Conservation (phyloP, 2,888 invertebrate genomes). For the Drosophila fungiperda region DNA sequence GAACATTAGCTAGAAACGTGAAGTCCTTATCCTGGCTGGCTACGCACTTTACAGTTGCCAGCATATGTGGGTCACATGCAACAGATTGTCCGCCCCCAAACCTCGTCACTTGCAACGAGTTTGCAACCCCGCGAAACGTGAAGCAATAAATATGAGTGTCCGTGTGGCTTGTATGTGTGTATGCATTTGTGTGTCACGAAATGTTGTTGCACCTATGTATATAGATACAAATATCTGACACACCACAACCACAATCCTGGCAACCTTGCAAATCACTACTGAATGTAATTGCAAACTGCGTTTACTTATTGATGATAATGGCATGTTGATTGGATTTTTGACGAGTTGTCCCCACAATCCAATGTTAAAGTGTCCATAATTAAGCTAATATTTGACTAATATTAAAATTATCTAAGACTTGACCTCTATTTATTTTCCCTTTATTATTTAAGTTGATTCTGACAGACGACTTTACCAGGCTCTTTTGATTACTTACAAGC, state of each 20-base stretch:
- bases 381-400: not conserved
- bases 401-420: not conserved
- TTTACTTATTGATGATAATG: not conserved
- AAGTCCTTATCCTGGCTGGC: slow-evolving; percentile 7
- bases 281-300: not conserved
- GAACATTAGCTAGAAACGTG: slow-evolving; percentile 27
- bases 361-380: not conserved
- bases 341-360: slow-evolving; percentile 1
- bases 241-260: not conserved
- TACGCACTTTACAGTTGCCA: slow-evolving; percentile 52
- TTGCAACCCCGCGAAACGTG: slow-evolving; percentile 11
- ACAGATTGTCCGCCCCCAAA: slow-evolving; percentile 53
- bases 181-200: not conserved
- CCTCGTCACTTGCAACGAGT: slow-evolving; percentile 29
- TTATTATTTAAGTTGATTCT: not conserved
- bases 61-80: slow-evolving; percentile 69
- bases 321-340: slow-evolving; percentile 11
- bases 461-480: not conserved
- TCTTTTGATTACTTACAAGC: not conserved
- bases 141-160: slow-evolving; percentile 41
- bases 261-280: slow-evolving; percentile 15
- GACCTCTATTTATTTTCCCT: not conserved
- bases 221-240: slow-evolving; percentile 6
- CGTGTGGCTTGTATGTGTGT: slow-evolving; percentile 5
- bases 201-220: slow-evolving; percentile 22